phyloP scores from a whole-genome alignment of 2,797 vertebrate species.

The Sebastes aleutianus region DNA sequence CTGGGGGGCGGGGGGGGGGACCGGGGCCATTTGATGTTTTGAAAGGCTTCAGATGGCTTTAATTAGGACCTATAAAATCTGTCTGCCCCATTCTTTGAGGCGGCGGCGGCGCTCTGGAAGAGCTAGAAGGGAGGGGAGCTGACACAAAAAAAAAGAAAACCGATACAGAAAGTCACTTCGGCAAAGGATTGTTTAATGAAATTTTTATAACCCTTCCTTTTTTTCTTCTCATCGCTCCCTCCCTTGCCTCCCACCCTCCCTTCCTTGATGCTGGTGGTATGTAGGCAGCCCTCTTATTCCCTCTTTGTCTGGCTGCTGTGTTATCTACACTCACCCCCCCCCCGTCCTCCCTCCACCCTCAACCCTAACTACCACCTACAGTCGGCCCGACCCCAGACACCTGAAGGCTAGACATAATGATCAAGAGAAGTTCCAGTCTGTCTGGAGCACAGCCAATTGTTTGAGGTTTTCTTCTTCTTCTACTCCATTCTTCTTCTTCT shows the following conservation, averaged over 20 bases:
- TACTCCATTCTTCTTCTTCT: constrained; percentile 14
- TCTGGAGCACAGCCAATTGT: constrained; percentile 87
- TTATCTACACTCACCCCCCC: constrained; percentile 79
- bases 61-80: constrained; percentile 93
- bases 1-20: constrained; percentile 15
- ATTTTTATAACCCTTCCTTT: constrained; percentile 76
- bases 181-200: constrained; percentile 78
- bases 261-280: constrained; percentile 78
- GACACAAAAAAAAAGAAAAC: constrained; percentile 29
- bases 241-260: constrained; percentile 59
- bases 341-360: constrained; percentile 73
- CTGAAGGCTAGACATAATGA: constrained; percentile 97
- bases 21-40: constrained; percentile 84
- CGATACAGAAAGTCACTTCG: constrained; percentile 79
- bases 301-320: constrained; percentile 92
- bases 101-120: constrained; percentile 68
- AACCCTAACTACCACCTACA: constrained; percentile 84
- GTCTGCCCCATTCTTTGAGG: constrained; percentile 83
- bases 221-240: constrained; percentile 54
- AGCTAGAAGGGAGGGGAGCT: constrained; percentile 57
- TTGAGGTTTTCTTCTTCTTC: constrained; percentile 59
- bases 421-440: constrained; percentile 90
- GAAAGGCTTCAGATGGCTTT: constrained; percentile 92
- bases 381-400: constrained; percentile 86
- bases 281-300: constrained; percentile 77